Evolutionary conservation across 2,113 vertebrate species (phyloP).

Genomic region (Tor tambroides): DNA sequence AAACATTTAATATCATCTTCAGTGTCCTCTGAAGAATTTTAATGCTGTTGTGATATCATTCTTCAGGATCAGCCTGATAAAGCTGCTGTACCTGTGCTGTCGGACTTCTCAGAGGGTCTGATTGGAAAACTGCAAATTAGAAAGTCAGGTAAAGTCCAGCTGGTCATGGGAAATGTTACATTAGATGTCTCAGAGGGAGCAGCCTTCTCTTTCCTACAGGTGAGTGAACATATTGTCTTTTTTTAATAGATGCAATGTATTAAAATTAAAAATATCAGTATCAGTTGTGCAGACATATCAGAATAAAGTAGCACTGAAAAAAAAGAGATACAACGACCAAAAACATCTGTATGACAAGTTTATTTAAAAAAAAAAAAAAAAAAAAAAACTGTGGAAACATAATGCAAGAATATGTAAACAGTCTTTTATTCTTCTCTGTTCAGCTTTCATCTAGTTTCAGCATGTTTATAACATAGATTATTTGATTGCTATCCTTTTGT

Average conservation of each 20-base stretch:
- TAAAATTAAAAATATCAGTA: background rate
- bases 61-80: slow-evolving; percentile 59
- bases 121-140: slow-evolving; percentile 77
- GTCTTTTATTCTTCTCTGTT: no score
- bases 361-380: no score
- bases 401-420: no score
- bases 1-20: background rate
- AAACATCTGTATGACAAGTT: no score
- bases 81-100: slow-evolving; percentile 63
- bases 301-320: no score
- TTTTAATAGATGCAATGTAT: background rate
- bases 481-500: no score
- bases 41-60: background rate
- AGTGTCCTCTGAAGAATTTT: background rate
- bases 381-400: no score
- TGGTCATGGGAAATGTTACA: slow-evolving; percentile 72
- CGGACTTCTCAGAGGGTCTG: slow-evolving; percentile 73
- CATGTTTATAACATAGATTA: no score
- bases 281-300: no score
- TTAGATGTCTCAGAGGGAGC: slow-evolving; percentile 78
- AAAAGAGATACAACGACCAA: no score
- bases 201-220: slow-evolving; percentile 79
- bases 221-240: slow-evolving; percentile 31
- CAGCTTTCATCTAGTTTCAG: no score
- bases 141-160: slow-evolving; percentile 76